Evolutionary conservation across 2,113 vertebrate genomes (phyloP).

Genomic region (Istiophorus platypterus): DNA sequence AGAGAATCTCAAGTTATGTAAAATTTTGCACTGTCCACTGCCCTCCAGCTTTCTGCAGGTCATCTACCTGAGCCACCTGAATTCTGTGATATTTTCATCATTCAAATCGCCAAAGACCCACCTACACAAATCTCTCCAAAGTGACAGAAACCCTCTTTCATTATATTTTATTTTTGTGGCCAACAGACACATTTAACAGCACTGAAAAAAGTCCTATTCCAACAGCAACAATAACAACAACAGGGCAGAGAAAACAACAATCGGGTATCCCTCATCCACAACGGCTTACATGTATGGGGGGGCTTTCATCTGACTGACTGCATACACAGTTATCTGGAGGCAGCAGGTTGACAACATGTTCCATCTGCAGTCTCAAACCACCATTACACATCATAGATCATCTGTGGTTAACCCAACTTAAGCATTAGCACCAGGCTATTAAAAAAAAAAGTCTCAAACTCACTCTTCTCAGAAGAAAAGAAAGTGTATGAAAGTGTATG

Average conservation of each 20-base stretch:
- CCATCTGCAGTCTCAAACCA: neutral
- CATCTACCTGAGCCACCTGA: neutral
- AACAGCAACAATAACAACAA: neutral
- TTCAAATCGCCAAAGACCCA: neutral
- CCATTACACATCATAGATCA: neutral
- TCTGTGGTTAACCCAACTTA: neutral
- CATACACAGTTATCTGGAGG: neutral
- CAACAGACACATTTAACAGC: too few relatives aligned
- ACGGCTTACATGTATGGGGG: neutral
- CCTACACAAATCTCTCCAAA: neutral
- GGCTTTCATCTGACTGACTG: neutral
- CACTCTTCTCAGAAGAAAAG: neutral
- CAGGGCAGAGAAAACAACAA: neutral
- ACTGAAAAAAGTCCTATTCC: too few relatives aligned
- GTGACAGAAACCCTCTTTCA: neutral
- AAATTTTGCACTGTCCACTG: neutral
- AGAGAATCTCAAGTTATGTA: neutral
- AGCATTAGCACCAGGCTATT: neutral
- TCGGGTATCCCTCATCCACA: neutral
- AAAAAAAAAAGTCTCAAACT: neutral
- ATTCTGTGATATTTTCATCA: neutral
- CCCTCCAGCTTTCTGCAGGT: neutral
- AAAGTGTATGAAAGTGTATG: neutral
- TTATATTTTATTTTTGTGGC: too few relatives aligned
- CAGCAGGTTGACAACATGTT: neutral